Percentiles rank a stretch among this genome's conserved stretches.
Conservation (phyloP, 2,888 invertebrate genomes). For the Spodoptera exigua region DNA sequence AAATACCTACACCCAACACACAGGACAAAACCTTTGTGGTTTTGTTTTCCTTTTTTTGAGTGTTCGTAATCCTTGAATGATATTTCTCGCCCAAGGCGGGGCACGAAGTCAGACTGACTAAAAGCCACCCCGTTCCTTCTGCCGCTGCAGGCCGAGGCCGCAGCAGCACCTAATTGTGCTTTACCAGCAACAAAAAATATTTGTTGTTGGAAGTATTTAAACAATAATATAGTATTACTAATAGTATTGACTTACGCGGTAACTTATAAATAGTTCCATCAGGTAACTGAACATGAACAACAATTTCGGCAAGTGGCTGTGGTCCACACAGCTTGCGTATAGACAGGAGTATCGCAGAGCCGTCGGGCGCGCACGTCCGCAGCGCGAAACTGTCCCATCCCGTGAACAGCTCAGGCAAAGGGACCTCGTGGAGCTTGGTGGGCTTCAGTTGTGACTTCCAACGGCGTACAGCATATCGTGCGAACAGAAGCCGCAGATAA, state of each 20-base stretch:
- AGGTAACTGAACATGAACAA: slow-evolving; percentile 83
- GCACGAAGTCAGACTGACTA: too few species aligned
- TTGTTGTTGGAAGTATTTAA: too few species aligned
- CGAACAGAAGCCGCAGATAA: slow-evolving; percentile 78
- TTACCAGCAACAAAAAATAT: too few species aligned
- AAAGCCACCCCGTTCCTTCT: too few species aligned
- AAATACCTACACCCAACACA: too few species aligned
- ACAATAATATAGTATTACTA: too few species aligned
- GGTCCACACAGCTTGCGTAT: slow-evolving; percentile 83
- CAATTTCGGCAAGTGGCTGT: slow-evolving; percentile 87
- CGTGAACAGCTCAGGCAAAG: slow-evolving; percentile 63
- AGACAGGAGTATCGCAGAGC: slow-evolving; percentile 87
- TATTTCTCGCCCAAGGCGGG: too few species aligned
- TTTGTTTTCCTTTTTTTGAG: too few species aligned
- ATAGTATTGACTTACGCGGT: slow-evolving; percentile 68
- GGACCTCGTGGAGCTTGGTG: slow-evolving; percentile 66
- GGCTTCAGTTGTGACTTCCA: slow-evolving; percentile 73
- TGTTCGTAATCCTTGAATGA: too few species aligned
- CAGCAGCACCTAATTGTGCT: too few species aligned
- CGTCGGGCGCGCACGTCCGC: slow-evolving; percentile 88
- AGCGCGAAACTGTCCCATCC: slow-evolving; percentile 83
- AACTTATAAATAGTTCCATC: slow-evolving; percentile 77
- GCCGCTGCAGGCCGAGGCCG: too few species aligned
- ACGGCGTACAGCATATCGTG: slow-evolving; percentile 75
- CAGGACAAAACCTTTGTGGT: too few species aligned